Percentiles rank a stretch among this genome's conserved stretches.
Evolutionary conservation across 2,113 vertebrate species (phyloP).

Genomic region (Aspidoscelis tigris): DNA sequence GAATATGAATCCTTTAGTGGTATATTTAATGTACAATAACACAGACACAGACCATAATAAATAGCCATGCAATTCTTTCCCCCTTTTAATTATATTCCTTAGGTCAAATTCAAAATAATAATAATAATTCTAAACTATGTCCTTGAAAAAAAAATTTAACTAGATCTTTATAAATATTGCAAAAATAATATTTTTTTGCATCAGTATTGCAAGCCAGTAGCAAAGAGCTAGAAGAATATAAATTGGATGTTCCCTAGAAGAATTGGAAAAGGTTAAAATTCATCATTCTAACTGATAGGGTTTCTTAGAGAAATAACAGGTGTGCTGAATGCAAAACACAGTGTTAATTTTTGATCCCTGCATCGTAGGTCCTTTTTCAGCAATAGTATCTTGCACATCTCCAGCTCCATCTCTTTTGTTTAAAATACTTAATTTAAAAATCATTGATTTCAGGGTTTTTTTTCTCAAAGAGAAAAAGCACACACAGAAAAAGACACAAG

Average conservation of each 20-base stretch:
- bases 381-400: constrained; percentile 51
- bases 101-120: constrained; percentile 63
- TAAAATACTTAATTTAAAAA: constrained; percentile 27
- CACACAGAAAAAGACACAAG: not conserved
- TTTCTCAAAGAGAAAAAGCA: not conserved
- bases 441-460: constrained; percentile 32
- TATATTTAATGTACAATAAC: constrained; percentile 67
- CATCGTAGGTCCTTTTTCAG: constrained; percentile 24
- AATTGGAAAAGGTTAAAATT: constrained; percentile 86
- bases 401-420: constrained; percentile 50
- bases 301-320: constrained; percentile 76
- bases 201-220: constrained; percentile 77
- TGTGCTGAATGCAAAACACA: constrained; percentile 76
- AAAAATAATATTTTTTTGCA: constrained; percentile 81
- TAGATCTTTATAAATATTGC: constrained; percentile 76
- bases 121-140: constrained; percentile 60
- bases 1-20: constrained; percentile 59
- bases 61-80: constrained; percentile 49
- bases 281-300: constrained; percentile 85
- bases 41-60: constrained; percentile 49
- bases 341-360: constrained; percentile 70
- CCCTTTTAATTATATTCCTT: constrained; percentile 48
- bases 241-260: constrained; percentile 81
- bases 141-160: constrained; percentile 75
- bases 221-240: constrained; percentile 79